Percentiles rank a stretch among this genome's conserved stretches.
Evolutionary conservation across 35 echinoderm and acorn worm species (phyloP).

Genomic region (Apostichopus japonicus): DNA sequence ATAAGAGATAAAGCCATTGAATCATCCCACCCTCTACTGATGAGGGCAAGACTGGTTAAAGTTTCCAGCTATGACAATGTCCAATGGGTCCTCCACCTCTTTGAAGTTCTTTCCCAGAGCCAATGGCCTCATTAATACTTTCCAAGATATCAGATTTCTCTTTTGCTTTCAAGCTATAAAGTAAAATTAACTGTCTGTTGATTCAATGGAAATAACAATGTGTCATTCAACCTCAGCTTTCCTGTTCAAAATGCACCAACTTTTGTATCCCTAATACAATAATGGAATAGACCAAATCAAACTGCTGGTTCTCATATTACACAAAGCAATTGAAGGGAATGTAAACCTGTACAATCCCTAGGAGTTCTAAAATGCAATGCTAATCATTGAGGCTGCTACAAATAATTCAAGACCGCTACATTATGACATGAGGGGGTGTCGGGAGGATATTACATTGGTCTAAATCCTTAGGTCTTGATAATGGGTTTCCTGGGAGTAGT

Average conservation of each 20-base stretch:
- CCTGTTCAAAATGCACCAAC: background rate
- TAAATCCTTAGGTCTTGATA: background rate
- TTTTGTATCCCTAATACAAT: background rate
- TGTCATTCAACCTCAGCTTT: slow-evolving; percentile 40
- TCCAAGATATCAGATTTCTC: slow-evolving; percentile 3
- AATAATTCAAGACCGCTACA: background rate
- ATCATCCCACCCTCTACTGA: background rate
- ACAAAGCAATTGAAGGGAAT: background rate
- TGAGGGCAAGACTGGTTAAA: background rate
- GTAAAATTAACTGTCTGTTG: slow-evolving; percentile 51
- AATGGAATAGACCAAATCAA: background rate
- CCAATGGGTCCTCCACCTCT: slow-evolving; percentile 3
- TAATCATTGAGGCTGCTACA: no score
- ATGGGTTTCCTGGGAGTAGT: no score
- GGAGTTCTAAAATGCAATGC: background rate
- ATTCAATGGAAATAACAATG: slow-evolving; percentile 42
- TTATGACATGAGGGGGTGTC: background rate
- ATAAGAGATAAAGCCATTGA: background rate
- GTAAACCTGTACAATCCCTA: background rate
- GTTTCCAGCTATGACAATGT: background rate
- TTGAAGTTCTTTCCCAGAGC: background rate
- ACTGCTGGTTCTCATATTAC: background rate
- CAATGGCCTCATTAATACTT: slow-evolving; percentile 31
- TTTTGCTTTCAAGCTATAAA: slow-evolving; percentile 35
- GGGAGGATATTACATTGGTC: background rate